Base-by-base conservation (phyloP, 1,140 invertebrate genomes). In the Drosophila trapezifrons region DNA sequence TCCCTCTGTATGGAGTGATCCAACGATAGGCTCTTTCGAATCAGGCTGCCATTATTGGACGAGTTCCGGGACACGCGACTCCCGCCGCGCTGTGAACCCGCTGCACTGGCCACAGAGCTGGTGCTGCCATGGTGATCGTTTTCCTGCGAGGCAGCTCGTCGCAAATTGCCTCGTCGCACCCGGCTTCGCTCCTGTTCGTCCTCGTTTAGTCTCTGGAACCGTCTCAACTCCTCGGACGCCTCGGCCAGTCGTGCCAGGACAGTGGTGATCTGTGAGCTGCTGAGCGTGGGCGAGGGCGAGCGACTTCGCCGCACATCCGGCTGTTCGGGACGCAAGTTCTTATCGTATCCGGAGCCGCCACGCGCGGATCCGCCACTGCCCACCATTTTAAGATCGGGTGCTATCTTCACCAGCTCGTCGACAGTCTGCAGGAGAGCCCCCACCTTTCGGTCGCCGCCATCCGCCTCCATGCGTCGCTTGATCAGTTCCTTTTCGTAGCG, bases 401-500 rank as follows among this genome's bases (percentile, higher is more conserved):
- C 95, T 40, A 96, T 93, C 84, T 95, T 95, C 64, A 96, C 94
- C 35, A 97, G 91, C 70, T 96, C 95, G 45, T 97, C 96, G 10
- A 97, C 95, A 70, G 96, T 95, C 89, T 96, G 95, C 59, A 97
- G 86, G n/a, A 97, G 90, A 62, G 86, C 86, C 9, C 89, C 90
- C 27, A 92, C 89, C 56, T 92, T 92, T 7, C 90, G 83, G 22
- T 92, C 91, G 13, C 90, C 90, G 1, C 90, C 91, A 67, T 91
- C 90, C n/a, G 90, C 90, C 43, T 95, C 94, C 32, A 93, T 89
- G 73, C 93, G 93, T 4, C 91, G 76, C 38, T 95, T 94, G 71
- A 97, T 96, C n/a, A 96, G 93, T 78, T 98, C 97, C 72, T 95
- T 94, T 78, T 98, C 97, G 76, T 96, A 95, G 4, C 96, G 93